Conservation (phyloP, 1,140 invertebrate genomes). For the Dreissena rostriformis region DNA sequence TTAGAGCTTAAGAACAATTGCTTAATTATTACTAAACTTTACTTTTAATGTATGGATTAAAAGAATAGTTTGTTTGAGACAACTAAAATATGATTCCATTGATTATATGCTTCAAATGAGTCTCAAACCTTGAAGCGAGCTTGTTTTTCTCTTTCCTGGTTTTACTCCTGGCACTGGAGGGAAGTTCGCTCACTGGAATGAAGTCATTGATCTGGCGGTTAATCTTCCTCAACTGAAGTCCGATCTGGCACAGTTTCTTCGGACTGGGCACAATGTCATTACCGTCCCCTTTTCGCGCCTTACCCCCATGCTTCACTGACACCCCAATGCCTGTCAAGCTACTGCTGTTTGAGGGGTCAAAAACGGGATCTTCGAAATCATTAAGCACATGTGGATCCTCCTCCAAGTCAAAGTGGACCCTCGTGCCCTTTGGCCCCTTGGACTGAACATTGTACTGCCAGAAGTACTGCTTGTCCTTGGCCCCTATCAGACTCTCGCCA, state of each 20-base stretch:
- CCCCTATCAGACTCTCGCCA: constrained; percentile 47
- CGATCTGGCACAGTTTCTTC: constrained; percentile 93
- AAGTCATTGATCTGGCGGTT: constrained; percentile 96
- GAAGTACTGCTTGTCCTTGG: constrained; percentile 86
- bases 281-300: constrained; percentile 97
- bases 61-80: too few relatives aligned
- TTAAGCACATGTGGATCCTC: constrained; percentile 96
- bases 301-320: constrained; percentile 86
- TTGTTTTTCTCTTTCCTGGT: constrained; percentile 99
- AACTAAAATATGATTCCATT: too few relatives aligned
- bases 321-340: constrained; percentile 57
- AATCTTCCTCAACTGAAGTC: constrained; percentile 96
- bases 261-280: constrained; percentile 98
- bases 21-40: too few relatives aligned
- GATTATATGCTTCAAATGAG: too few relatives aligned
- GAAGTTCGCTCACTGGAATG: constrained; percentile 96
- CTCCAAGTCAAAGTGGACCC: constrained; percentile 82
- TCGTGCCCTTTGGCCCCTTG: constrained; percentile 94
- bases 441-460: constrained; percentile 99
- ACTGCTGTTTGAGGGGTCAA: constrained; percentile 70
- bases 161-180: constrained; percentile 88
- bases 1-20: too few relatives aligned
- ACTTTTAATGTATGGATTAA: too few relatives aligned
- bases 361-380: constrained; percentile 81
- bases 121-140: constrained; percentile 89